These are phyloP conservation scores for Malurus leucopterus DNA, from an alignment of 2,797 vertebrate genomes.

Conservation along the genomic window DNA sequence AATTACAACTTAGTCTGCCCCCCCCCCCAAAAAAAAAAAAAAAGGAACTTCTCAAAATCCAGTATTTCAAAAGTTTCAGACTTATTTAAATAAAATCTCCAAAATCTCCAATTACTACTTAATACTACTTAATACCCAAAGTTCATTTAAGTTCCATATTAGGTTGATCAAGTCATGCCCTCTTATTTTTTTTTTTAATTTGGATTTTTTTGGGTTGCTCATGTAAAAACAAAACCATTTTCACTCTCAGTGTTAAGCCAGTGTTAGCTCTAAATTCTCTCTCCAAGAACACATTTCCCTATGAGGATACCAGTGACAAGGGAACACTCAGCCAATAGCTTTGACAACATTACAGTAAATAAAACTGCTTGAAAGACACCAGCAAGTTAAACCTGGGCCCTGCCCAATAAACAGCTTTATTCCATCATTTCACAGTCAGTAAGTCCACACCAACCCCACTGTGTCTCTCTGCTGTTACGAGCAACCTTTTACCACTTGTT, in stretches of 20 bases:
- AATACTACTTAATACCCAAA: not conserved
- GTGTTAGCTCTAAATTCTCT: not conserved
- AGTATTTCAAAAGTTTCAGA: not conserved
- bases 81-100: not conserved
- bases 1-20: not conserved
- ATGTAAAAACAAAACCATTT: not conserved
- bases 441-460: not conserved
- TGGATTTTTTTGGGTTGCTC: not conserved
- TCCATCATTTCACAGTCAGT: not conserved
- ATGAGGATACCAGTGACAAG: not conserved
- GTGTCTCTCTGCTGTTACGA: not conserved
- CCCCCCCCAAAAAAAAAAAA: not conserved
- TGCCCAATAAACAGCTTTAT: not conserved
- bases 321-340: not conserved
- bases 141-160: not conserved
- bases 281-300: not conserved
- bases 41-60: not conserved
- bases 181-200: fast-evolving
- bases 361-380: not conserved
- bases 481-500: conserved; percentile 42
- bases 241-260: not conserved
- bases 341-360: not conserved
- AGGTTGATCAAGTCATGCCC: not conserved
- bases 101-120: not conserved
- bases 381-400: not conserved